Base-by-base conservation (phyloP, 2,797 vertebrate species). In the Aeoliscus strigatus region DNA sequence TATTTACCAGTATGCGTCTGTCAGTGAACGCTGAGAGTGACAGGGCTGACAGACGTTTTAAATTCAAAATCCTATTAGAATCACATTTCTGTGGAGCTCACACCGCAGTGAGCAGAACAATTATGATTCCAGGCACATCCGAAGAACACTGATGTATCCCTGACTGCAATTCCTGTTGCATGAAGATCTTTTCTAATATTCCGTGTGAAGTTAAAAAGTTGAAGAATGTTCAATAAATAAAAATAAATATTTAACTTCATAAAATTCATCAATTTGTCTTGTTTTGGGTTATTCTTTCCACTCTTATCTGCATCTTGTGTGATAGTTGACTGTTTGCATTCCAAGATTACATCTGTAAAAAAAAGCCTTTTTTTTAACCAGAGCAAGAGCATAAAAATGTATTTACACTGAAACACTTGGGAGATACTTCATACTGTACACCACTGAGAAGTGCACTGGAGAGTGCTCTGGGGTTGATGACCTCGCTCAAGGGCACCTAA, bases 401-500 rank as follows among this genome's bases (percentile, higher is more conserved):
- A 43, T 66, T 81, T 57, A 45, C 9, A 8, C 5, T 35, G 14
- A 39, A 39, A 3, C 58, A 75, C 62, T 51, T 62, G 62, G 60
- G 66, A 73, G 46, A 48, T 39, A 33, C 46, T 70, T 53, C 47
- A 27, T 13, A 42, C 9, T 4, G 30, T 41, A 47, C 48, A 48
- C 49, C 51, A 27, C 31, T 39, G 28, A 70, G 60, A 47, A 52
- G 49, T 51, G 30, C 37, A 23, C 30, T 27, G 45, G 39, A 76
- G 28, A 76, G 28, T 61, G 62, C 65, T 54, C 45, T 50, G 61
- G 62, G 67, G 60, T 60, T 69, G 57, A 54, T 39, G 64, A 77
- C 70, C 73, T 80, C 70, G 77, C 75, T 75, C 73, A 82, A 77
- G 78, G 78, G 70, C 68, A 68, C 48, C 75, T 77, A 78, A 79